These are phyloP conservation scores for Apis florea DNA, from an alignment of 1,140 invertebrate species.

Conservation along the genomic window DNA sequence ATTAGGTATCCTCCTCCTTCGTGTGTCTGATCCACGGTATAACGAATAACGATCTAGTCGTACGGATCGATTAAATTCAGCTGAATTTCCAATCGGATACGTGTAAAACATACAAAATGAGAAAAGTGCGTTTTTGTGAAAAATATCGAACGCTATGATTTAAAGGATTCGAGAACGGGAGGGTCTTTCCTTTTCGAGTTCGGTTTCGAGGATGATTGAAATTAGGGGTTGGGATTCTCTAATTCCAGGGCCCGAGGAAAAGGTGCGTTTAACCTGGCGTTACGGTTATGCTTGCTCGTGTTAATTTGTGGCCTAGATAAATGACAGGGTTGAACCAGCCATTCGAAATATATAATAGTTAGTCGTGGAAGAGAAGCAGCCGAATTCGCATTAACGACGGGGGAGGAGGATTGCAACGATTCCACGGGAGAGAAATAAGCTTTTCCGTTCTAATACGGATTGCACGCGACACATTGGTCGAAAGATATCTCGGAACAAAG, in stretches of 20 bases:
- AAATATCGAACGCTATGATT: background rate
- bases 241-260: slow-evolving; percentile 46
- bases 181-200: background rate
- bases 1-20: slow-evolving; percentile 20
- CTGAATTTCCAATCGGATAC: background rate
- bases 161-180: background rate
- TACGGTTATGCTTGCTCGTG: slow-evolving; percentile 56
- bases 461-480: no score
- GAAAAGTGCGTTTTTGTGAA: background rate
- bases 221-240: slow-evolving; percentile 31
- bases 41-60: background rate
- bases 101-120: no score
- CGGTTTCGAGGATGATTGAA: slow-evolving; percentile 54
- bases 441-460: background rate
- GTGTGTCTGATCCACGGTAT: background rate
- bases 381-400: slow-evolving; percentile 52
- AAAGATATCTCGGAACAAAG: slow-evolving; percentile 3
- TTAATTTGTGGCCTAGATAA: slow-evolving; percentile 57
- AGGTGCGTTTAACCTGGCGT: slow-evolving; percentile 41
- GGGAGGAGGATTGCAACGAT: slow-evolving; percentile 44
- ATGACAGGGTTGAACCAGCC: slow-evolving; percentile 55
- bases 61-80: background rate
- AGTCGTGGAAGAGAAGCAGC: slow-evolving; percentile 43
- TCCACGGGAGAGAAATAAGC: slow-evolving; percentile 17
- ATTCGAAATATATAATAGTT: slow-evolving; percentile 59